Evolutionary conservation across 2,113 vertebrate species (phyloP), one percentile per base, ranked within the genome.

Genomic region (Thamnophis sirtalis): DNA sequence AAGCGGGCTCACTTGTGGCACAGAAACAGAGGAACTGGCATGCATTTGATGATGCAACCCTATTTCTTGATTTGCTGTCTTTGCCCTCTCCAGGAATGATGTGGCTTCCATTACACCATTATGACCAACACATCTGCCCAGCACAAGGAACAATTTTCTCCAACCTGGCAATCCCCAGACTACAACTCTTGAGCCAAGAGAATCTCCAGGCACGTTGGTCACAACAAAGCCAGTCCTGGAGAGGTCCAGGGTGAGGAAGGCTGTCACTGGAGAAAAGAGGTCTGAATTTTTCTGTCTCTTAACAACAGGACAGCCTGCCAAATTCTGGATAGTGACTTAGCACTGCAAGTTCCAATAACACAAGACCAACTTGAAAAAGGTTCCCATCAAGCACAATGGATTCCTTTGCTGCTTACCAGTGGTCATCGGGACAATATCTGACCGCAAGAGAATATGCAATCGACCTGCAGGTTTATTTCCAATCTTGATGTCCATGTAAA

Each of bases 401-500:
- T 80, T 21, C 33, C 73, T 43, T 80, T 21, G 73, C 73, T 51
- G 4, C 97, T 95, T 93, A 99, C 99, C 99, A 84, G 97, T 98
- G 0, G 99, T 99, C 99, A 99, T 99, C 91, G 99, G 99, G 94
- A 99, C 99, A 3, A 99, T 97, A 0, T 99, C 99, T 0, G 99
- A 98, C 92, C 98, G 98, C 87, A 99, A 97, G 0, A 99, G 97
- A 95, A 99, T 98, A 55, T 98, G 98, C 93, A 99, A 97, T 90
- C 98, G 97, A 85, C 99, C 98, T 0, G 98, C 99, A 0, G 98
- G 98, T 49, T 99, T 99, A 96, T 99, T 99, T 21, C 98, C 99
- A 0, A 99, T 99, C 97, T 99, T 99, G 96, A 99, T 98, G 92
- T 99, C 99, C 99, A 99, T 99, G 96, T 98, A 99, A 22, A 99